Evolutionary conservation across 2,797 vertebrate species (phyloP), one percentile per base, ranked within the genome.

Genomic region (Cryptoblepharus egeriae): DNA sequence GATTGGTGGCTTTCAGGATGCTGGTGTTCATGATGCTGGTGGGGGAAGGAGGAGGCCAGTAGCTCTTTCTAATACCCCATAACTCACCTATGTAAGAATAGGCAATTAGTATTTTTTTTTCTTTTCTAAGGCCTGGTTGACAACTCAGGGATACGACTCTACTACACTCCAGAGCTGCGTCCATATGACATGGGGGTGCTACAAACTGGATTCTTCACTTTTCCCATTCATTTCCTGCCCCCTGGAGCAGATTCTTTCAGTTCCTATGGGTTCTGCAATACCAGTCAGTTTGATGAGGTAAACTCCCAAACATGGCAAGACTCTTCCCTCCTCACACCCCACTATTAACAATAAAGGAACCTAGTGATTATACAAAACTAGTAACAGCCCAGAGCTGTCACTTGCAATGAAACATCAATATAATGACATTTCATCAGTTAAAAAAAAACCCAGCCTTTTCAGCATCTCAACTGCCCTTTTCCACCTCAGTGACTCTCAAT

Each of bases 171-270:
- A 0, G 81, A 87, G 6, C 79, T 94, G 77, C 82, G 71, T 71
- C 81, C 88, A 58, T 79, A 94, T 0, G 93, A 94, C 84, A 83
- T 84, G 72, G 93, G 89, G 0, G 49, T 93, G 71, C 90, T 95
- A 9, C 92, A 95, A 80, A 81, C 89, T 79, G 94, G 94, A 12
- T 30, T 95, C 75, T 84, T 91, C 24, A 85, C 83, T 0, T 94
- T 94, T 24, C 93, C 94, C 71, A 79, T 90, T 11, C 93, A 95
- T 84, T 95, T 95, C 88, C 90, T 95, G 28, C 94, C 95, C 13
- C 94, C 94, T 0, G 90, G 92, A 10, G 81, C 93, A 1, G 77
- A 94, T 76, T 81, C 86, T 68, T 95, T 93, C 87, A 69, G 65
- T 79, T 94, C 87, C 78, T 95, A 93, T 0, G 89, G 93, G 6